Evolutionary conservation across 2,113 vertebrate species (phyloP).

Genomic region (Microtus ochrogaster): DNA sequence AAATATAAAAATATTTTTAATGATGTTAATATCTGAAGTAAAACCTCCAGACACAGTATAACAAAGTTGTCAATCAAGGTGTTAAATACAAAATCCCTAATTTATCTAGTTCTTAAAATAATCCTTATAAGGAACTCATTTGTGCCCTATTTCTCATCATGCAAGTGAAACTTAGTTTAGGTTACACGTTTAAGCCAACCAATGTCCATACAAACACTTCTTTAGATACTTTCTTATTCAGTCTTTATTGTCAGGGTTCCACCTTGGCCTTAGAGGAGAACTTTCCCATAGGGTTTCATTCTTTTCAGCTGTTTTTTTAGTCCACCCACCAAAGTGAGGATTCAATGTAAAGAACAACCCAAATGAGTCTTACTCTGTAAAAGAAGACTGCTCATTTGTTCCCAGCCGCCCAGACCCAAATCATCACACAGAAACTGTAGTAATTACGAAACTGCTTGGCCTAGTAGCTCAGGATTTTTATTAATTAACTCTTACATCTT

Average conservation of each 20-base stretch:
- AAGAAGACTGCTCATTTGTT: too few relatives aligned
- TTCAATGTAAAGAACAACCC: background rate
- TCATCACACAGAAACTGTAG: too few relatives aligned
- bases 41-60: background rate
- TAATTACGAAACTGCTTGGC: too few relatives aligned
- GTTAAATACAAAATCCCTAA: background rate
- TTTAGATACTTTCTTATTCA: background rate
- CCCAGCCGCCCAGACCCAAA: too few relatives aligned
- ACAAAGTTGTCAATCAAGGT: background rate
- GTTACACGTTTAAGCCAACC: background rate
- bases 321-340: background rate
- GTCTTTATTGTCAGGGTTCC: background rate
- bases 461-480: too few relatives aligned
- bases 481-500: too few relatives aligned
- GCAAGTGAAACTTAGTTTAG: slow-evolving; percentile 23
- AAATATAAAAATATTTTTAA: background rate
- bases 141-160: background rate
- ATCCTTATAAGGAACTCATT: background rate
- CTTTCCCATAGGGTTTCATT: background rate
- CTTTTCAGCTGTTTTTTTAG: background rate
- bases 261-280: background rate
- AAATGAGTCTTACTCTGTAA: background rate
- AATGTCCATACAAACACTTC: background rate
- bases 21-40: background rate
- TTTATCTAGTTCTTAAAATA: background rate